Percentiles rank a stretch among this genome's conserved stretches.
These are phyloP conservation scores for Mercenaria mercenaria DNA, from an alignment of 1,140 invertebrate genomes.

Conservation along the genomic window DNA sequence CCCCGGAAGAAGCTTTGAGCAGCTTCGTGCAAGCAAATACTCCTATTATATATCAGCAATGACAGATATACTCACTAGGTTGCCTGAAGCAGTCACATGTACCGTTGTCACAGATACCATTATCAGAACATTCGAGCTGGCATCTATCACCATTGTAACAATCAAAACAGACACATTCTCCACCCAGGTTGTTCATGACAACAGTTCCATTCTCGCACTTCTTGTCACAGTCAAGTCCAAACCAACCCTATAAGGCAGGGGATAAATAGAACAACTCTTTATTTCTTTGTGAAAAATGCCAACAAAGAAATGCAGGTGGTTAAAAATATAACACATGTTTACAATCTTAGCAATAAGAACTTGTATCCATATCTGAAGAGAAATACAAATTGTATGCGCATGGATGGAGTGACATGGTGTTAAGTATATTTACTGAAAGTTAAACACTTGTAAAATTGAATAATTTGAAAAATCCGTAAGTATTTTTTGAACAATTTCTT, in stretches of 20 bases:
- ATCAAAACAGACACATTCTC: conserved; percentile 65
- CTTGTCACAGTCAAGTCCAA: conserved; percentile 69
- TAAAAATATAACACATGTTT: background rate
- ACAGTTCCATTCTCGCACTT: conserved; percentile 70
- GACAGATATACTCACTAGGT: conserved; percentile 35
- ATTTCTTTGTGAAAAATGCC: background rate
- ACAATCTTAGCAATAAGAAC: background rate
- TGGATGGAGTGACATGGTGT: too few species aligned
- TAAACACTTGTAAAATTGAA: too few species aligned
- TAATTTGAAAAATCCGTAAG: too few species aligned
- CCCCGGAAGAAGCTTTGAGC: too few species aligned
- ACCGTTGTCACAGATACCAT: conserved; percentile 62
- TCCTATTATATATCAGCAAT: too few species aligned
- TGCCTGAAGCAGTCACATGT: conserved; percentile 65
- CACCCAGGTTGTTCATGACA: conserved; percentile 57
- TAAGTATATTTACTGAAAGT: too few species aligned
- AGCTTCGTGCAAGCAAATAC: too few species aligned
- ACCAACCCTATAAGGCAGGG: conserved; percentile 72
- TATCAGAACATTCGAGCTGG: conserved; percentile 71
- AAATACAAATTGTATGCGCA: too few species aligned
- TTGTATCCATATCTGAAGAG: too few species aligned
- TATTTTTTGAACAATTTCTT: too few species aligned
- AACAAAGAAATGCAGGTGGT: background rate
- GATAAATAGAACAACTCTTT: too few species aligned
- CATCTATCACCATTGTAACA: conserved; percentile 71